A percentile compares a stretch with the other conserved stretches of the same genome.
Evolutionary conservation across 2,113 vertebrate genomes (phyloP).

Genomic region (Mellivora capensis): DNA sequence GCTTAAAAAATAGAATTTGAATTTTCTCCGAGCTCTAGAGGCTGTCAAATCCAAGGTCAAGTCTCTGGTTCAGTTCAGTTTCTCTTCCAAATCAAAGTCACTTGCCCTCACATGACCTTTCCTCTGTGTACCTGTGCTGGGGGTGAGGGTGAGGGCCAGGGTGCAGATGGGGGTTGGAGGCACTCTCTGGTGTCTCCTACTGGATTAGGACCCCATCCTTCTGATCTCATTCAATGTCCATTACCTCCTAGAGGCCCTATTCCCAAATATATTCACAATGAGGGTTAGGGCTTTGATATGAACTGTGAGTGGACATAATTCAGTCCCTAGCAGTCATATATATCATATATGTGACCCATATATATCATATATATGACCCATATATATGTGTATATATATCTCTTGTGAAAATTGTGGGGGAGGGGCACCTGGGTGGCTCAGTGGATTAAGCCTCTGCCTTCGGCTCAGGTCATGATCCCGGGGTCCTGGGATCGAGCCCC

Average conservation of each 20-base stretch:
- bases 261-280: not conserved
- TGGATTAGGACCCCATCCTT: not conserved
- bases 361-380: not conserved
- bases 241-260: not conserved
- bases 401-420: not conserved
- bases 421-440: no score
- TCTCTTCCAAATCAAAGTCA: not conserved
- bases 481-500: no score
- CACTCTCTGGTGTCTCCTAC: not conserved
- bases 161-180: not conserved
- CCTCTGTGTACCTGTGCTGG: not conserved
- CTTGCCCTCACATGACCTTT: not conserved
- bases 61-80: not conserved
- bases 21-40: not conserved
- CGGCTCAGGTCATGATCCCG: no score
- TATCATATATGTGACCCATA: not conserved
- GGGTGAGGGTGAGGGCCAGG: not conserved
- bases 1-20: not conserved
- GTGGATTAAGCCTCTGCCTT: no score
- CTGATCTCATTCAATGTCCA: not conserved
- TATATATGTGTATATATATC: not conserved
- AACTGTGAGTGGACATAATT: not conserved
- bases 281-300: not conserved
- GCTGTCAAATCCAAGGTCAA: not conserved
- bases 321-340: not conserved